Conservation (phyloP, 2,888 invertebrate genomes). For the Ophioninae sp. region DNA sequence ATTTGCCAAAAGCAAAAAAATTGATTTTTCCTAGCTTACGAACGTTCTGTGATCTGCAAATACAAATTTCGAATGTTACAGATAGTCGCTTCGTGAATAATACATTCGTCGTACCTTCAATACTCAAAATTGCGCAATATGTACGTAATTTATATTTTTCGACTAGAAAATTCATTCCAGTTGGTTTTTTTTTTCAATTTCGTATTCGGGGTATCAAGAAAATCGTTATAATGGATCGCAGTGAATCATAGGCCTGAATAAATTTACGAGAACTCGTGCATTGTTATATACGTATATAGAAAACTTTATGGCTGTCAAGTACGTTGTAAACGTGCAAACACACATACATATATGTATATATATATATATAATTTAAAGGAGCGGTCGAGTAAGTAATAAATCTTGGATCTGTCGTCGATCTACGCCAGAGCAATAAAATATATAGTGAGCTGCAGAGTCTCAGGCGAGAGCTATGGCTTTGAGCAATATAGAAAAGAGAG, state of each 20-base stretch:
- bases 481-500: slow-evolving; percentile 44
- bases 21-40: neutral
- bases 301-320: slow-evolving; percentile 19
- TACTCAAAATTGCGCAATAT: neutral
- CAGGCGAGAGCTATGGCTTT: slow-evolving; percentile 48
- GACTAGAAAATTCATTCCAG: slow-evolving; percentile 14
- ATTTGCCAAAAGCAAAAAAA: neutral
- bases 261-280: slow-evolving; percentile 46
- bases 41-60: neutral
- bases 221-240: slow-evolving; percentile 44
- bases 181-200: slow-evolving; percentile 13
- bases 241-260: slow-evolving; percentile 59
- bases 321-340: slow-evolving; percentile 5
- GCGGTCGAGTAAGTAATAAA: slow-evolving; percentile 60
- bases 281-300: slow-evolving; percentile 23
- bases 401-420: slow-evolving; percentile 69
- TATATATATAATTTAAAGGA: slow-evolving; percentile 34
- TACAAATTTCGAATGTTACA: neutral
- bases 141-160: neutral
- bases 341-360: slow-evolving; percentile 5
- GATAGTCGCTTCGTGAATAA: too few species aligned
- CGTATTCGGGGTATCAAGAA: slow-evolving; percentile 37
- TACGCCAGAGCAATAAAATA: slow-evolving; percentile 66
- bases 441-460: slow-evolving; percentile 47
- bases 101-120: too few species aligned